These are phyloP conservation scores for Macrosiphum euphorbiae DNA, from an alignment of 2,888 invertebrate genomes.

Conservation along the genomic window DNA sequence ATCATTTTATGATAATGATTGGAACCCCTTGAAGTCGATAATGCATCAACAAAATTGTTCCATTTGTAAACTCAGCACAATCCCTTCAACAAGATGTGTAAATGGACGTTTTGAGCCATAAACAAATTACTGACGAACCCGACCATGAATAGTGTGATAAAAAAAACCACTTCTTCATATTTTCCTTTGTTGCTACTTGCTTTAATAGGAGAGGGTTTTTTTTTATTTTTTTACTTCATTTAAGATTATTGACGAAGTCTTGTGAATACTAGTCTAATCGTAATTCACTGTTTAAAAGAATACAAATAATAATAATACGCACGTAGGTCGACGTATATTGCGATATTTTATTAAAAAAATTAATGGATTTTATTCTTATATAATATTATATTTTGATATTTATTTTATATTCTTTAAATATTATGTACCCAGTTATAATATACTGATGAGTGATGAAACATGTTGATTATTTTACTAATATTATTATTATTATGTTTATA, in stretches of 20 bases:
- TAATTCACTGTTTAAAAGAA: not conserved
- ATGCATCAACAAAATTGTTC: conserved; percentile 1
- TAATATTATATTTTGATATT: not conserved
- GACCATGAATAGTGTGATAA: conserved; percentile 15
- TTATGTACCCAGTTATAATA: not conserved
- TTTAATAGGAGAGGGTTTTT: not conserved
- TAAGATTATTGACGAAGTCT: not conserved
- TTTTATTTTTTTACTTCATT: not conserved
- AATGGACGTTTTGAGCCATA: conserved; percentile 35
- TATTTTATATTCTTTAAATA: not conserved
- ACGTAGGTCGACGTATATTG: not conserved
- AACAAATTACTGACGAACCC: conserved; percentile 40
- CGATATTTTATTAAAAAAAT: not conserved
- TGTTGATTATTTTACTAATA: not conserved
- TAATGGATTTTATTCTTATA: not conserved
- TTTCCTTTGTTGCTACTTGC: not conserved
- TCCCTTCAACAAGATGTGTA: conserved; percentile 30
- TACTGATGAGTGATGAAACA: not conserved
- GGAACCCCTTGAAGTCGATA: not conserved
- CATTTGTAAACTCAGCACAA: conserved; percentile 21
- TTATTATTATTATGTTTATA: not conserved
- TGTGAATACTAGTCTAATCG: not conserved
- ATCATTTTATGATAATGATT: no score
- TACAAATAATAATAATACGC: not conserved
- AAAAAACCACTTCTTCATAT: not conserved